Evolutionary conservation across 2,888 invertebrate genomes (phyloP).

Genomic region (Pristionchus arcanus): DNA sequence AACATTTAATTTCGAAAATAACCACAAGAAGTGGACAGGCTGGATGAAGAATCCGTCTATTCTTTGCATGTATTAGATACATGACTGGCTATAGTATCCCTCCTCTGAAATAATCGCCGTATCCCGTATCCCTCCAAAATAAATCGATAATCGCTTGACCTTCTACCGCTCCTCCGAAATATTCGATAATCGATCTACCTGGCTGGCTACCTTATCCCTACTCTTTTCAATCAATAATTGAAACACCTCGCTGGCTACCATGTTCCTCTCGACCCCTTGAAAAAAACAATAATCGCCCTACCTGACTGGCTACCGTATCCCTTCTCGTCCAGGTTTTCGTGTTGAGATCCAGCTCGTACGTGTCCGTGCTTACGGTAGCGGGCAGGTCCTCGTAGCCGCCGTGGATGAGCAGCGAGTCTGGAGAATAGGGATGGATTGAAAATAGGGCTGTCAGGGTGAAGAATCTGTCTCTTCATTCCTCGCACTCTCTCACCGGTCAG

Average conservation of each 20-base stretch:
- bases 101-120: no score
- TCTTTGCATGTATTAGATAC: no score
- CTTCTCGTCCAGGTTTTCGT: slow-evolving; percentile 17
- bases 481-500: no score
- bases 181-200: not conserved
- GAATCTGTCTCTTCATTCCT: no score
- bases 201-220: slow-evolving; percentile 15
- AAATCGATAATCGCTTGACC: not conserved
- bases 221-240: no score
- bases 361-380: not conserved
- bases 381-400: not conserved
- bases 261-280: no score
- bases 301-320: slow-evolving; percentile 30
- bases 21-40: no score
- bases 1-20: not conserved
- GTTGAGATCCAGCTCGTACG: slow-evolving; percentile 18
- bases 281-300: not conserved
- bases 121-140: not conserved
- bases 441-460: no score
- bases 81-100: not conserved
- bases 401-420: slow-evolving; percentile 10
- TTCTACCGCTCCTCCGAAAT: no score
- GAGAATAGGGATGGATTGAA: not conserved
- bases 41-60: no score
- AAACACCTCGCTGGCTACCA: no score